These are phyloP conservation scores for Caenorhabditis brenneri DNA, from an alignment of 1,140 invertebrate genomes.

Conservation along the genomic window DNA sequence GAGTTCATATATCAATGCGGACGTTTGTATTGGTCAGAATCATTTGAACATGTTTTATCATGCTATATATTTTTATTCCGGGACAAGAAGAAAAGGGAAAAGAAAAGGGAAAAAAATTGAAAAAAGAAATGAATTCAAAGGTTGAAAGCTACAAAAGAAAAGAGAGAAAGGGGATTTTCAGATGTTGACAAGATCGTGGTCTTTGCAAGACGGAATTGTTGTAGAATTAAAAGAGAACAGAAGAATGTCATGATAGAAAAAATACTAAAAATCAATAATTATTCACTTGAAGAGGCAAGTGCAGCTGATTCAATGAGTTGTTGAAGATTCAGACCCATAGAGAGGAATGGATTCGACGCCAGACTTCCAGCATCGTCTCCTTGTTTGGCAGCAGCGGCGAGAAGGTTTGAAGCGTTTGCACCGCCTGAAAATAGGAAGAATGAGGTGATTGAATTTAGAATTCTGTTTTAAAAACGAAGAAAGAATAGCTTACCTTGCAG, in stretches of 20 bases:
- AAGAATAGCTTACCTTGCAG: background rate
- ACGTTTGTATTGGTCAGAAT: background rate
- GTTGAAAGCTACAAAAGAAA: background rate
- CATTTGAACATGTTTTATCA: background rate
- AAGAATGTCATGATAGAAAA: slow-evolving; percentile 3
- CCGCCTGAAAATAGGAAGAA: slow-evolving; percentile 16
- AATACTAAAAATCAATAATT: slow-evolving; percentile 6
- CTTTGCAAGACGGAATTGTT: slow-evolving; percentile 41
- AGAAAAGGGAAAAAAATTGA: background rate
- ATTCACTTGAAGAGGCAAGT: slow-evolving; percentile 18
- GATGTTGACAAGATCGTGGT: slow-evolving; percentile 41
- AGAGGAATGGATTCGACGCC: background rate
- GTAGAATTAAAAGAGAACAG: slow-evolving; percentile 24
- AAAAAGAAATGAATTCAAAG: too few species aligned
- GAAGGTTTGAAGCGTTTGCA: slow-evolving; percentile 7
- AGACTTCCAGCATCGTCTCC: background rate
- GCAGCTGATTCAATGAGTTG: slow-evolving; percentile 16
- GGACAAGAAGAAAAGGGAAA: background rate
- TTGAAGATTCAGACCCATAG: background rate
- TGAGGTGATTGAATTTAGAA: background rate
- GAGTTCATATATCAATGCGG: background rate
- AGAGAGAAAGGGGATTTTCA: background rate
- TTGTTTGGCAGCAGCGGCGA: slow-evolving; percentile 8
- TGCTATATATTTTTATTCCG: background rate
- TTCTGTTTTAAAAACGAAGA: background rate